phyloP scores from a whole-genome alignment of 2,888 invertebrate genomes.

The Brachynemurus nebulosus region DNA sequence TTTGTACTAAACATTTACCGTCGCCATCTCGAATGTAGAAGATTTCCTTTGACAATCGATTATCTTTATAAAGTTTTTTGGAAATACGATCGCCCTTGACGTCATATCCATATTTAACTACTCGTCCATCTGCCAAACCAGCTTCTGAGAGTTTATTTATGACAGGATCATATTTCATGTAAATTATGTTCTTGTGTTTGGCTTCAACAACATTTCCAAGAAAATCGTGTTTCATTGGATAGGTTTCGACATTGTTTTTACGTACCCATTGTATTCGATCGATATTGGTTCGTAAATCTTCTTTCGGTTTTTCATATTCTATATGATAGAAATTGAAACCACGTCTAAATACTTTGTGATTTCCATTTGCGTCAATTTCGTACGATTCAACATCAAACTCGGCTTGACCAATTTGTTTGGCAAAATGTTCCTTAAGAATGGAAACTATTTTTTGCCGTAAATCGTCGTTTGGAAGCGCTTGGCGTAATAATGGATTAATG shows the following conservation, averaged over 20 bases:
- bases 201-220: slow-evolving; percentile 17
- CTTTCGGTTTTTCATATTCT: slow-evolving; percentile 15
- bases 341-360: slow-evolving; percentile 8
- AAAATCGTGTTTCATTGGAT: not conserved
- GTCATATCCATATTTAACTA: not conserved
- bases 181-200: slow-evolving; percentile 14
- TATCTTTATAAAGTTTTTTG: not conserved
- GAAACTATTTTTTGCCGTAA: no score
- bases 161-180: slow-evolving; percentile 16
- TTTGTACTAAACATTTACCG: not conserved
- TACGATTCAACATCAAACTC: slow-evolving; percentile 14
- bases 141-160: not conserved
- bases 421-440: not conserved
- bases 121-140: not conserved
- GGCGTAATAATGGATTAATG: no score
- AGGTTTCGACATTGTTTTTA: not conserved
- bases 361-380: slow-evolving; percentile 14
- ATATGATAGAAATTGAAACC: slow-evolving; percentile 12
- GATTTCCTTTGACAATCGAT: not conserved
- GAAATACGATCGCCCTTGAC: not conserved
- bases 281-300: no score
- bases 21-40: not conserved
- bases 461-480: no score
- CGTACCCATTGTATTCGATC: no score
- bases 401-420: slow-evolving; percentile 10